phyloP scores from a whole-genome alignment of 2,888 invertebrate species.

The Drosophila prostipennis region DNA sequence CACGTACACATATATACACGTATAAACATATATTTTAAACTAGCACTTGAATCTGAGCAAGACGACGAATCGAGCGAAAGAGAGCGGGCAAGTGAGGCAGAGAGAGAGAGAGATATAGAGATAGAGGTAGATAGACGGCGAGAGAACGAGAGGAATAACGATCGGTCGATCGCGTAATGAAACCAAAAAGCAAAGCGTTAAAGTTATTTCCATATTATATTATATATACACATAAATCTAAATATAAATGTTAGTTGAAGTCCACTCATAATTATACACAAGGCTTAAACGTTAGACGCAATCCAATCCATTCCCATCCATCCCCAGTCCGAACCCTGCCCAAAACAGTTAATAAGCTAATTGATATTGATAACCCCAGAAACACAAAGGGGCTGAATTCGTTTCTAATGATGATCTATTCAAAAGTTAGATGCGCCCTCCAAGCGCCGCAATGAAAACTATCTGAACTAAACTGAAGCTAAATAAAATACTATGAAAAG shows the following conservation, averaged over 20 bases:
- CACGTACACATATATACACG: constrained; percentile 37
- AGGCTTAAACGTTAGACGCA: constrained; percentile 36
- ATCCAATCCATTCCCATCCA: constrained; percentile 23
- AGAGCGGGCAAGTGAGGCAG: not conserved
- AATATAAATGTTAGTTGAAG: constrained; percentile 67
- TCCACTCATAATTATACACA: constrained; percentile 24
- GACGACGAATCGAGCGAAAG: constrained; percentile 23
- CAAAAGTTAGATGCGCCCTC: constrained; percentile 51
- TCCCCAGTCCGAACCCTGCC: constrained; percentile 7
- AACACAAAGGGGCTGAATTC: constrained; percentile 13
- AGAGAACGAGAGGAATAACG: not conserved
- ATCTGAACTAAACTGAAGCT: constrained; percentile 27
- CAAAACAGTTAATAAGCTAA: constrained; percentile 18
- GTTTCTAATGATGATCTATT: constrained; percentile 64
- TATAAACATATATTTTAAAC: constrained; percentile 33
- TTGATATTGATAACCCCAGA: constrained; percentile 17
- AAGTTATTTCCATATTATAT: constrained; percentile 48
- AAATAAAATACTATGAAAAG: constrained; percentile 14
- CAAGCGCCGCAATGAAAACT: constrained; percentile 42
- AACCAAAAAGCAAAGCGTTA: constrained; percentile 51
- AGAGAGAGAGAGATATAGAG: not conserved
- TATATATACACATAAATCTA: constrained; percentile 35
- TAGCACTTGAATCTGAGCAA: constrained; percentile 35
- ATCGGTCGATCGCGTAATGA: constrained; percentile 22
- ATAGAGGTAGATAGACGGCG: constrained; percentile 4